Conservation (phyloP, 2,797 vertebrate species). For the Buceros bicornis region DNA sequence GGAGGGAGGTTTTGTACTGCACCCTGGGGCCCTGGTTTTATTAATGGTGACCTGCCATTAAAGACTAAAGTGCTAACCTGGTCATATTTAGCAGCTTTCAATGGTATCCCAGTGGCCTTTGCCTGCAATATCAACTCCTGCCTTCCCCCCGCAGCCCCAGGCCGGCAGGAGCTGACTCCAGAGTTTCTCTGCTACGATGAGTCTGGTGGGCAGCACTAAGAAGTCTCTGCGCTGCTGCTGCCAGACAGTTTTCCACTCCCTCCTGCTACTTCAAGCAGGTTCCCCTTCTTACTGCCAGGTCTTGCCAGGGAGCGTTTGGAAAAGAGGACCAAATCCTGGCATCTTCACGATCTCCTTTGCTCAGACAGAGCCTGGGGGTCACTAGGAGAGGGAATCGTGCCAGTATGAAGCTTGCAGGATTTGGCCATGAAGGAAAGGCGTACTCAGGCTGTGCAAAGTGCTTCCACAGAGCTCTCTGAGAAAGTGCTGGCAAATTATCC, state of each 20-base stretch:
- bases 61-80: conserved; percentile 93
- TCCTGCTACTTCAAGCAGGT: conserved; percentile 7
- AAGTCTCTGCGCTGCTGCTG: conserved; percentile 44
- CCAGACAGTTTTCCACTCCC: conserved; percentile 41
- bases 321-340: conserved; percentile 16
- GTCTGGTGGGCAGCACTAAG: conserved; percentile 70
- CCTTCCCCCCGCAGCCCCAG: conserved; percentile 52
- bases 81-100: conserved; percentile 92
- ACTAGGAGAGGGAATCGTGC: not conserved
- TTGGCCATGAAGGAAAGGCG: not conserved
- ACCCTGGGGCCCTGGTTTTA: conserved; percentile 90
- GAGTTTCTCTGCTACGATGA: conserved; percentile 68
- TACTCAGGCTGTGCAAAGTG: not conserved
- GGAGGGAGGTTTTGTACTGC: conserved; percentile 78
- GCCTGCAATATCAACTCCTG: conserved; percentile 71
- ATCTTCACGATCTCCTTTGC: not conserved
- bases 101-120: conserved; percentile 72
- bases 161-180: conserved; percentile 74
- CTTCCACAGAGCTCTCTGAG: not conserved
- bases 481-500: not conserved
- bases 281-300: not conserved
- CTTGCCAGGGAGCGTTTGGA: not conserved
- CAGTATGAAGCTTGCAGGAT: not conserved
- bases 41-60: conserved; percentile 87
- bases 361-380: conserved; percentile 28